Conservation (phyloP, 2,113 vertebrate species). For the Crotalus viridis region DNA sequence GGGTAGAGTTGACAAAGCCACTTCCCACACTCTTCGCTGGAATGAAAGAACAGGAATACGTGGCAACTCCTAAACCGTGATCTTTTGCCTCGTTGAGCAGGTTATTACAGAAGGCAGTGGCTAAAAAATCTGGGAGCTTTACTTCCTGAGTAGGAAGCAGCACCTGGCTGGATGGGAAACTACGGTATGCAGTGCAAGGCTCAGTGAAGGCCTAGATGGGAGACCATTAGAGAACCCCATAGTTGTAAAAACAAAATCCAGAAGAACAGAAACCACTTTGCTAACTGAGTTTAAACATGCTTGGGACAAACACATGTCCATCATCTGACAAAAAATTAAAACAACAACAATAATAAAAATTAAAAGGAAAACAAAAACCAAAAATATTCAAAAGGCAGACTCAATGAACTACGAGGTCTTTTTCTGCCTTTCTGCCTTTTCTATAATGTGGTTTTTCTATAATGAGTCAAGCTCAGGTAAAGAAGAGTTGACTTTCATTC, state of each 20-base stretch:
- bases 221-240: background rate
- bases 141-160: background rate
- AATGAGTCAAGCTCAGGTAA: background rate
- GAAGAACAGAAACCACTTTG: background rate
- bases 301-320: background rate
- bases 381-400: background rate
- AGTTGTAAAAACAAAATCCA: background rate
- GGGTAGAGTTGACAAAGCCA: background rate
- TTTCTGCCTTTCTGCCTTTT: background rate
- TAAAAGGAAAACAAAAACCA: background rate
- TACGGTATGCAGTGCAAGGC: background rate
- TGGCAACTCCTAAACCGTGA: background rate
- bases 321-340: background rate
- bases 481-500: background rate
- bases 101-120: background rate
- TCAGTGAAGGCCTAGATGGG: background rate
- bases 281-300: background rate
- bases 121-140: background rate
- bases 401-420: background rate
- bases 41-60: background rate
- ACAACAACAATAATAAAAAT: too few species aligned
- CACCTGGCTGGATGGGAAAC: background rate
- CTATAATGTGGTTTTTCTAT: background rate
- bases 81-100: background rate
- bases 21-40: background rate